Base-by-base conservation (phyloP, 2,888 invertebrate genomes). In the Caenorhabditis doughertyi region DNA sequence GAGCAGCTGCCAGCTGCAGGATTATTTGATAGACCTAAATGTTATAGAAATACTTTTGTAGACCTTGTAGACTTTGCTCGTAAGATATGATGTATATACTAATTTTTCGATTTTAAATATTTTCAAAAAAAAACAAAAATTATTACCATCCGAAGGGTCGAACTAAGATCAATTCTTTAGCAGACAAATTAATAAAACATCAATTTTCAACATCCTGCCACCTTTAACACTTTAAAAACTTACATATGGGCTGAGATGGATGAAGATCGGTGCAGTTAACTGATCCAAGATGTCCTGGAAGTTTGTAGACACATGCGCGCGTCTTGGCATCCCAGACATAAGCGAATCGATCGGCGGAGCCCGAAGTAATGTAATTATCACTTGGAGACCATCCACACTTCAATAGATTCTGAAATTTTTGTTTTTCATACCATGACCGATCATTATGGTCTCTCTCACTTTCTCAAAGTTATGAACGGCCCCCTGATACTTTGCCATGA, bases 381-480 rank as follows among this genome's bases (percentile, higher is more conserved):
- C 97, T 97, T 0, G 95, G 94, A 1, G 97, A 95, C 98, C 98
- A 99, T 0, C 95, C 94, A 92, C 97, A 97, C 21, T 96, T 94
- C 73, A 99, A 93, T 76, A 99, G 94, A 93, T 99, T 99, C 93
- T 94, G 92, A 72, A 92, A 68, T 2, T 2, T 11, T 42, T 42
- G 7, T n/a, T 8, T 13, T 18, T 51, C 4, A 5, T 9, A 13
- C 18, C n/a, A n/a, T n/a, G n/a, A n/a, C n/a, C n/a, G n/a, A n/a
- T n/a, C n/a, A 1, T 9, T 2, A 18, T 8, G 47, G 11, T 47
- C 23, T 16, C 21, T 27, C 18, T 55, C 25, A 94, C 94, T 93
- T 96, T 96, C 93, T 98, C 98, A 92, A 97, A 98, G 93, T 97
- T 98, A 93, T 98, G 98, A 90, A 96, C 96, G 93, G 97, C 97